A percentile compares a stretch with the other conserved stretches of the same genome.
Conservation (phyloP, 2,797 vertebrate species). For the Nasua narica region DNA sequence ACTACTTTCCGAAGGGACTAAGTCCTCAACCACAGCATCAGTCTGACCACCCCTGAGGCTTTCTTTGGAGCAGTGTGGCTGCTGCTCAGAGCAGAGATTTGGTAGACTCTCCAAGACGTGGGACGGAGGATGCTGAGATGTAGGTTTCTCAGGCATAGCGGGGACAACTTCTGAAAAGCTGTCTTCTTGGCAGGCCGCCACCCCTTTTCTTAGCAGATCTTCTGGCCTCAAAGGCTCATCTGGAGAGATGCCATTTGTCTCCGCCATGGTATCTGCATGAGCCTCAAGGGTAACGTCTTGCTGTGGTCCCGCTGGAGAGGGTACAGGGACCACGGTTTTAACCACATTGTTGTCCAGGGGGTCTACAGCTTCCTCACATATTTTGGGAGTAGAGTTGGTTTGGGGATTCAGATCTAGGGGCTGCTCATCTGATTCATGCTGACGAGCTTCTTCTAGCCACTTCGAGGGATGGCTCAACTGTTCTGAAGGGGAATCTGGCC, state of each 20-base stretch:
- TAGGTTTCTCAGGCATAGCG: background rate
- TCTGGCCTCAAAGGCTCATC: background rate
- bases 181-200: slow-evolving; percentile 10
- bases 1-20: slow-evolving; percentile 33
- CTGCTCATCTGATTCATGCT: slow-evolving; percentile 32
- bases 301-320: slow-evolving; percentile 7
- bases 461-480: background rate
- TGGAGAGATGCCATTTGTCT: slow-evolving; percentile 20
- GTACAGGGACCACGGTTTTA: slow-evolving; percentile 19
- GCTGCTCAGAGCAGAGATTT: slow-evolving; percentile 40
- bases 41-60: background rate
- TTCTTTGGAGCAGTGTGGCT: background rate
- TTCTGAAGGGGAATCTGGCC: slow-evolving; percentile 40
- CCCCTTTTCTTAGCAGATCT: background rate
- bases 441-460: slow-evolving; percentile 42
- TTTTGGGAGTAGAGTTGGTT: slow-evolving; percentile 41
- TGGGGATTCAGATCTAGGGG: slow-evolving; percentile 5
- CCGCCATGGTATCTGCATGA: background rate
- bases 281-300: background rate
- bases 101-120: background rate
- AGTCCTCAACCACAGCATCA: slow-evolving; percentile 25
- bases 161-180: slow-evolving; percentile 44
- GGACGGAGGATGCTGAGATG: background rate
- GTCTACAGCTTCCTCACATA: background rate
- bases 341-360: background rate